Base-by-base conservation (phyloP, 2,888 invertebrate genomes). In the Caenorhabditis panamensis region DNA sequence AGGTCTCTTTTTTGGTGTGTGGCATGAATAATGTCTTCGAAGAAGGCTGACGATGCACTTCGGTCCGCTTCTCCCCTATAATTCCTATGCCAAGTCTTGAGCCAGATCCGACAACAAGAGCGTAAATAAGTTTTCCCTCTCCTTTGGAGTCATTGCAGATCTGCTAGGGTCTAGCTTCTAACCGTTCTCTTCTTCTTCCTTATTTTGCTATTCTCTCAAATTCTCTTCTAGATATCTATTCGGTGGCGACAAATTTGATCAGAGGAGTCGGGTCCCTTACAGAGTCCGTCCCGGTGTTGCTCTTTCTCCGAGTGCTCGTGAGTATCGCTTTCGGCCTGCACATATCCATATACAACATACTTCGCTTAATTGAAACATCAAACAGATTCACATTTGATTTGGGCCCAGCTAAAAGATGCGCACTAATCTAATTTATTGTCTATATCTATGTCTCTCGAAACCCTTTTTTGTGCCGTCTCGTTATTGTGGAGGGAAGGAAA, bases 321-420 rank as follows among this genome's bases (percentile, higher is more conserved):
- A 41, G 41, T 41, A 13, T 41, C 41, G 8, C 41, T 13, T 13
- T 2, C 13, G 11, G 41, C 59, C 16, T 26, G 28, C 49, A 49
- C 51, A 56, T 44, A 62, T 62, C 62, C 47, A 56, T 49, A 41
- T 37, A 47, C 47, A 47, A 47, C 47, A 47, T 47, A 20, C 41
- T 11, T 22, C 44, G 58, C 66, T 66, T 75, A 75, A 75, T 75
- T 75, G 75, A 75, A 75, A 75, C 75, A 75, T 75, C 75, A 75
- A 75, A 75, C 75, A 61, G 66, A 75, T 75, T 75, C 75, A 61
- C 75, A 75, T 75, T 75, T 75, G 75, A 75, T 75, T 75, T 75
- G 75, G 41, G 49, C 73, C 72, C 64, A 73, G 58, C 64, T 53
- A 44, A 75, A 66, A 75, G 66, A 75, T 75, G 75, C 66, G 53